phyloP scores from a whole-genome alignment of 2,113 vertebrate genomes.

The Sakesphorus luctuosus region DNA sequence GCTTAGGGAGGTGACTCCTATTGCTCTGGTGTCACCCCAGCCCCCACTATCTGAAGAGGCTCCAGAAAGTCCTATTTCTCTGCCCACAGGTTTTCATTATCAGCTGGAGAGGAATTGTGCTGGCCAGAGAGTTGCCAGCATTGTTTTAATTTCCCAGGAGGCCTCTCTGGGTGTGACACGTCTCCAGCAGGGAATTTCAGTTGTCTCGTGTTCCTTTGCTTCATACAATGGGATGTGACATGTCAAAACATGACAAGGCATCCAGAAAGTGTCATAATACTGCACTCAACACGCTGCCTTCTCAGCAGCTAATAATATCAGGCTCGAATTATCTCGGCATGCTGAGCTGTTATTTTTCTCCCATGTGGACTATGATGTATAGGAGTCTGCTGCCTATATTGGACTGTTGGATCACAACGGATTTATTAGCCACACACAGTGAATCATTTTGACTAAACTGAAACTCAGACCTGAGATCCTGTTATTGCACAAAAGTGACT shows the following conservation, averaged over 20 bases:
- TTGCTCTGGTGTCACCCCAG: fast-evolving
- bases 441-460: background rate
- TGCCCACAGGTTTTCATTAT: background rate
- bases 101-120: background rate
- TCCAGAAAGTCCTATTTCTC: background rate
- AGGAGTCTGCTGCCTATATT: background rate
- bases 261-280: conserved; percentile 42
- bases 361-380: background rate
- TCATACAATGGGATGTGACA: conserved; percentile 22
- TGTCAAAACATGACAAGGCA: conserved; percentile 56
- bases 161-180: background rate
- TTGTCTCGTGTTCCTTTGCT: background rate
- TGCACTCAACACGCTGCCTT: conserved; percentile 5
- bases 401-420: background rate
- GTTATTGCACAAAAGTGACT: background rate
- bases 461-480: background rate
- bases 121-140: background rate
- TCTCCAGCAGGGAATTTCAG: background rate
- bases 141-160: conserved; percentile 66
- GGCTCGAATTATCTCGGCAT: conserved; percentile 26
- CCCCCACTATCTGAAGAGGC: background rate
- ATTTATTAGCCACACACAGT: background rate
- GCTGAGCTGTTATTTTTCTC: conserved; percentile 16
- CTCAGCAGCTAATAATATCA: conserved; percentile 47
- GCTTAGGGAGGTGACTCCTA: background rate